These are phyloP conservation scores for Kryphioiulus occultus DNA, from an alignment of 2,888 invertebrate genomes.

Conservation along the genomic window DNA sequence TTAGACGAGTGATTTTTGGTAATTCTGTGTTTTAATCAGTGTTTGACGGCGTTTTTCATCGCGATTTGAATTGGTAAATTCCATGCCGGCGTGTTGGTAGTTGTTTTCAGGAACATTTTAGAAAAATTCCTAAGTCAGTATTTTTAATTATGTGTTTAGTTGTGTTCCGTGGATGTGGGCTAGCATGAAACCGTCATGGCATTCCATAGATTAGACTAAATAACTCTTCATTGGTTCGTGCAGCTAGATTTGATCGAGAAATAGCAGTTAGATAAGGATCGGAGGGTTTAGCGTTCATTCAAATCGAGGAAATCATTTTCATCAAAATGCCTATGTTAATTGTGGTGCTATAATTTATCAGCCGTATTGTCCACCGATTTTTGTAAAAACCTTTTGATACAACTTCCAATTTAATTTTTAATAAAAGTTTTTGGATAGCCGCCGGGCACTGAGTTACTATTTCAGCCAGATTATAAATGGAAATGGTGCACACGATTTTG, in stretches of 20 bases:
- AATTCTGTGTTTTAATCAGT: slow-evolving; percentile 14
- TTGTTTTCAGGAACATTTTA: background rate
- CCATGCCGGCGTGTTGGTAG: background rate
- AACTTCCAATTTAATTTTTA: background rate
- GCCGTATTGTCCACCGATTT: background rate
- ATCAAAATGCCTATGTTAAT: slow-evolving; percentile 7
- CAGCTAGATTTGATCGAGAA: background rate
- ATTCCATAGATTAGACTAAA: slow-evolving; percentile 20
- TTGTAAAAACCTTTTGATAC: slow-evolving; percentile 22
- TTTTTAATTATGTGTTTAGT: background rate
- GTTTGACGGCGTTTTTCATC: background rate
- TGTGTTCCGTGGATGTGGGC: background rate
- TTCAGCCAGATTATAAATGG: no score
- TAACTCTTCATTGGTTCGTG: background rate
- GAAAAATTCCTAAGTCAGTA: slow-evolving; percentile 25
- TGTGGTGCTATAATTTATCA: slow-evolving; percentile 30
- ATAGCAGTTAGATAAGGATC: background rate
- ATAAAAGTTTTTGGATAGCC: slow-evolving; percentile 1
- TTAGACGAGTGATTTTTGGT: background rate
- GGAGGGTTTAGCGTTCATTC: background rate
- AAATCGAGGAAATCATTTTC: slow-evolving; percentile 2
- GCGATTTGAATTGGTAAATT: background rate
- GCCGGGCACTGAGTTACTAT: background rate
- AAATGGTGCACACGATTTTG: no score
- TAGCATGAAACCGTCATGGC: background rate